These are phyloP conservation scores for Lamellibrachia columna DNA, from an alignment of 2,888 invertebrate genomes.

Conservation along the genomic window DNA sequence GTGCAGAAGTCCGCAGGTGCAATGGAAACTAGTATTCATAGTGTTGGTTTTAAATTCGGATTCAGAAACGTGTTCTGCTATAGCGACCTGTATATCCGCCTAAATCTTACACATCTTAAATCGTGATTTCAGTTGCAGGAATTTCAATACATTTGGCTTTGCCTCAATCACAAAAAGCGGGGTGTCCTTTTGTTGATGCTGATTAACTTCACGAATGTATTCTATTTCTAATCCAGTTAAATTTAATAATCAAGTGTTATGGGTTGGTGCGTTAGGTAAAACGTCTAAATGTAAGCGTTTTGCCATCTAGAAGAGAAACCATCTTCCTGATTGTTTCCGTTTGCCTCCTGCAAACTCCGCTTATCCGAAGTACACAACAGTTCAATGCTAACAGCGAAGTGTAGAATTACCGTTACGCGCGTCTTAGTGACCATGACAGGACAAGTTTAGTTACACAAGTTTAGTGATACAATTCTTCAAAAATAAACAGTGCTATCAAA, in stretches of 20 bases:
- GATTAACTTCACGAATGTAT: too few relatives aligned
- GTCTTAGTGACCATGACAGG: background rate
- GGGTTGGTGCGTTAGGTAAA: too few relatives aligned
- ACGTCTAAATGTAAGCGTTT: background rate
- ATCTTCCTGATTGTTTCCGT: background rate
- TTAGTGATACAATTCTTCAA: too few relatives aligned
- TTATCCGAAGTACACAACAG: background rate
- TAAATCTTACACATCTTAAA: too few relatives aligned
- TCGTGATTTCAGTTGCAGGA: too few relatives aligned
- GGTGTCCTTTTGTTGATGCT: too few relatives aligned
- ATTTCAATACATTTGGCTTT: background rate
- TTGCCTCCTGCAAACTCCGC: background rate
- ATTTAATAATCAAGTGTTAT: too few relatives aligned
- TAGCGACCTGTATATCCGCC: background rate
- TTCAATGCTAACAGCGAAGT: background rate
- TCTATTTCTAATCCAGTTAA: too few relatives aligned
- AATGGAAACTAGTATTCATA: background rate
- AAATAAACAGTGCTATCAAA: background rate
- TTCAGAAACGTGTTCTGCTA: background rate
- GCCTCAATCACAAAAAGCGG: too few relatives aligned
- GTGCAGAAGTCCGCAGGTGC: background rate
- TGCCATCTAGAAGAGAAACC: background rate
- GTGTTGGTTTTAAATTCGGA: background rate
- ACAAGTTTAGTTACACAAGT: background rate
- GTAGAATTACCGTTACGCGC: background rate